Conservation (phyloP, 35 echinoderm and acorn worm genomes). For the Amphiura filiformis region DNA sequence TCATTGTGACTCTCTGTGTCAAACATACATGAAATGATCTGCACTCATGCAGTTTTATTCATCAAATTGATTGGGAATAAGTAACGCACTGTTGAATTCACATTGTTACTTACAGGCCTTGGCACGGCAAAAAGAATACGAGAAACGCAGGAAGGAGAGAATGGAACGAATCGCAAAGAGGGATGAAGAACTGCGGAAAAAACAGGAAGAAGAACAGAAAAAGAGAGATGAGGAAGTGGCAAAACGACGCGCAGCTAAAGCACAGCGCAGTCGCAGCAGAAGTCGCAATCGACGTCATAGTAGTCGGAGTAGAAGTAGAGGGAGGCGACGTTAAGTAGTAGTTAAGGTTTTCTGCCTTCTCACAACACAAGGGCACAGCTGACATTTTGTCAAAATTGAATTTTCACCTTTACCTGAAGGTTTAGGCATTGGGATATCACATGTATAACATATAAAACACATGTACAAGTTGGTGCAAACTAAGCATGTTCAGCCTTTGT, state of each 20-base stretch:
- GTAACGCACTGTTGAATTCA: background rate
- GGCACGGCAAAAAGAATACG: background rate
- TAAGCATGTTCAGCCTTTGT: too few species aligned
- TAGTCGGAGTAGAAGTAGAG: background rate
- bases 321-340: background rate
- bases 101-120: background rate
- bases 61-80: too few species aligned
- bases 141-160: conserved; percentile 11
- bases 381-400: too few species aligned
- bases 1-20: too few species aligned
- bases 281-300: background rate
- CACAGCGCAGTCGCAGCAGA: background rate
- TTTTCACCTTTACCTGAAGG: too few species aligned
- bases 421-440: too few species aligned
- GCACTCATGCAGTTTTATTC: too few species aligned
- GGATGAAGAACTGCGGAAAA: conserved; percentile 16
- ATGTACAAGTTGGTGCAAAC: too few species aligned
- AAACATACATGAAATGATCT: background rate
- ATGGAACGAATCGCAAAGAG: conserved; percentile 9
- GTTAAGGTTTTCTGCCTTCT: too few species aligned
- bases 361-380: too few species aligned
- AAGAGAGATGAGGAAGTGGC: background rate
- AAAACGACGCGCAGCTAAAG: background rate
- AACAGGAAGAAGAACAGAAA: conserved; percentile 28
- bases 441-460: too few species aligned